Percentiles rank a stretch among this genome's conserved stretches.
These are phyloP conservation scores for Athalia cordata DNA, from an alignment of 2,888 invertebrate species.

Conservation along the genomic window DNA sequence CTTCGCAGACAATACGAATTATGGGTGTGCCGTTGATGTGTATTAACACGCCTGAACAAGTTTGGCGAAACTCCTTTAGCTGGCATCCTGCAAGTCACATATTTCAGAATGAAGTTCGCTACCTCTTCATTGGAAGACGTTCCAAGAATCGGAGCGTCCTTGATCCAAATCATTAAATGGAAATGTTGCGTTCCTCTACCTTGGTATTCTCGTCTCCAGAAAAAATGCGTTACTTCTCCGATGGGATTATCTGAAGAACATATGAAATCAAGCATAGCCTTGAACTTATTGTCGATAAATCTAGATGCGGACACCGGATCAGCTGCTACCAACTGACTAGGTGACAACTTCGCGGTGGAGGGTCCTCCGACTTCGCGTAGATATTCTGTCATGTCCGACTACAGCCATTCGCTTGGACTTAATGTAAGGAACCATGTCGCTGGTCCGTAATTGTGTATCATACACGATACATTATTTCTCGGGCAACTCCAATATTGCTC, in stretches of 20 bases:
- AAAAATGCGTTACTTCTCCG: no score
- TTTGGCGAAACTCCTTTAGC: constrained; percentile 50
- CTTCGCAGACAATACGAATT: constrained; percentile 50
- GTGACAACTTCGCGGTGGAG: constrained; percentile 52
- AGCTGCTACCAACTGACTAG: constrained; percentile 58
- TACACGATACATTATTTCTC: constrained; percentile 52
- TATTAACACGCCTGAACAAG: constrained; percentile 48
- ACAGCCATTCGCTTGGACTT: no score
- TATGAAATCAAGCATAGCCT: constrained; percentile 52
- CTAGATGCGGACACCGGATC: constrained; percentile 62
- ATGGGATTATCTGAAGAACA: no score
- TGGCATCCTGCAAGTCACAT: constrained; percentile 54
- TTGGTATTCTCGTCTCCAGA: no score
- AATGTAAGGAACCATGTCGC: no score
- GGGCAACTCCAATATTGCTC: constrained; percentile 52
- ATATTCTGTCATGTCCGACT: no score
- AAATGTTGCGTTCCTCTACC: no score
- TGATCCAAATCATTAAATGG: no score
- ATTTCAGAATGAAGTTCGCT: constrained; percentile 38
- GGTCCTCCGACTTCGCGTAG: neutral
- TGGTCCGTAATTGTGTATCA: neutral
- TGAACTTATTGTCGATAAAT: constrained; percentile 54
- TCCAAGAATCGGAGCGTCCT: no score
- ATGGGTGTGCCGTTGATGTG: no score
- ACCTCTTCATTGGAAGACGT: no score